phyloP scores from a whole-genome alignment of 2,113 vertebrate species.

The Hipposideros armiger region DNA sequence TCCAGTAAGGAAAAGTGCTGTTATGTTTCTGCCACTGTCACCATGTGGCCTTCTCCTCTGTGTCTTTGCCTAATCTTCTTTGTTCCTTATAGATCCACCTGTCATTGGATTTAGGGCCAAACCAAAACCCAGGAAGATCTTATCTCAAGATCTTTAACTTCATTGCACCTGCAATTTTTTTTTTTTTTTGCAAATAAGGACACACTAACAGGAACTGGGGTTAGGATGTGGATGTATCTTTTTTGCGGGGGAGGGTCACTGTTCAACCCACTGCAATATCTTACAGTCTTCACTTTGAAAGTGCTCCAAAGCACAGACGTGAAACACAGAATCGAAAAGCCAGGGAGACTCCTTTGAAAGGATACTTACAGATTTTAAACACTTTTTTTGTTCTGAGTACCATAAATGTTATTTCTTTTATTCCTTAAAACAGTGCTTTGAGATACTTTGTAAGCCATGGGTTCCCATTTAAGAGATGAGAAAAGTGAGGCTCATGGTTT shows the following conservation, averaged over 20 bases:
- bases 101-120: not conserved
- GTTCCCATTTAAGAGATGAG: not conserved
- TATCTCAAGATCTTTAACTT: not conserved
- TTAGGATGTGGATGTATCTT: not conserved
- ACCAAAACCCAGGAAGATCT: not conserved
- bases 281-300: not conserved
- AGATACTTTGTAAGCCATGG: not conserved
- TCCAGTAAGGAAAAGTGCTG: not conserved
- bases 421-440: not conserved
- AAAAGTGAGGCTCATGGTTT: fast-evolving
- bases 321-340: not conserved
- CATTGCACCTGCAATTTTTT: not conserved
- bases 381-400: not conserved
- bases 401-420: not conserved
- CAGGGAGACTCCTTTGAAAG: not conserved
- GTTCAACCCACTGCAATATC: not conserved
- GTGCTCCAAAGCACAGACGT: fast-evolving
- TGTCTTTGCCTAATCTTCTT: not conserved
- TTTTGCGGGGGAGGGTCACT: not conserved
- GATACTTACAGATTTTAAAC: not conserved
- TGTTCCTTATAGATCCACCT: not conserved
- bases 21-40: fast-evolving
- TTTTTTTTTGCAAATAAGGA: not conserved
- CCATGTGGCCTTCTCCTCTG: not conserved
- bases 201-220: not conserved